Base-by-base conservation (phyloP, 2,888 invertebrate genomes). In the Oligia strigilis region DNA sequence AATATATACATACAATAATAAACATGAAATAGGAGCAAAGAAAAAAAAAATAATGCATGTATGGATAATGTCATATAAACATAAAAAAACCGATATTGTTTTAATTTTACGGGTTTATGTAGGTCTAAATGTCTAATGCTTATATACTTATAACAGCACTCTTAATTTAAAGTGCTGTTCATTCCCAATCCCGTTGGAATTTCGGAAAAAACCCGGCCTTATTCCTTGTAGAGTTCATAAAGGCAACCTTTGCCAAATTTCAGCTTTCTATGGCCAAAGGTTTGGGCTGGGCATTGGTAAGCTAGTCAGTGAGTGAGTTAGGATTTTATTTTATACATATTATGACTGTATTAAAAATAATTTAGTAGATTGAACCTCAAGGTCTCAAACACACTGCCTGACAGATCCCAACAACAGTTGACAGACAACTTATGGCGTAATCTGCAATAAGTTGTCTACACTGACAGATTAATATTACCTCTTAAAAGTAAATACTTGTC, bases 401-500 rank as follows among this genome's bases (percentile, higher is more conserved):
- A 52, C 40, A 71, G 29, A 43, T 43, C n/a, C n/a, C n/a, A n/a
- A n/a, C n/a, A n/a, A n/a, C n/a, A n/a, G n/a, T n/a, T n/a, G n/a
- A n/a, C n/a, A n/a, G n/a, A n/a, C n/a, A n/a, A n/a, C n/a, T n/a
- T n/a, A n/a, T n/a, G n/a, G n/a, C n/a, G n/a, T n/a, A n/a, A n/a
- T n/a, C n/a, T n/a, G n/a, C n/a, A n/a, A 23, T 17, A 46, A 23
- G 17, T 14, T n/a, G 13, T 40, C 73, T 13, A n/a, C 17, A 36
- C 58, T 9, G 17, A 8, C 5, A 49, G 11, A 43, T 52, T 4
- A 36, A 36, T 36, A 29, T 29, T 29, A 52, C 19, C 36, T 62
- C 40, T 40, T 77, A 52, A 13, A 77, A 78, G 5, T 19, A 55
- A 55, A 78, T 60, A 77, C 77, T 11, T 36, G 40, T 52, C 58